Percentiles rank a stretch among this genome's conserved stretches.
phyloP scores from a whole-genome alignment of 2,113 vertebrate species.

The Regulus satrapa region DNA sequence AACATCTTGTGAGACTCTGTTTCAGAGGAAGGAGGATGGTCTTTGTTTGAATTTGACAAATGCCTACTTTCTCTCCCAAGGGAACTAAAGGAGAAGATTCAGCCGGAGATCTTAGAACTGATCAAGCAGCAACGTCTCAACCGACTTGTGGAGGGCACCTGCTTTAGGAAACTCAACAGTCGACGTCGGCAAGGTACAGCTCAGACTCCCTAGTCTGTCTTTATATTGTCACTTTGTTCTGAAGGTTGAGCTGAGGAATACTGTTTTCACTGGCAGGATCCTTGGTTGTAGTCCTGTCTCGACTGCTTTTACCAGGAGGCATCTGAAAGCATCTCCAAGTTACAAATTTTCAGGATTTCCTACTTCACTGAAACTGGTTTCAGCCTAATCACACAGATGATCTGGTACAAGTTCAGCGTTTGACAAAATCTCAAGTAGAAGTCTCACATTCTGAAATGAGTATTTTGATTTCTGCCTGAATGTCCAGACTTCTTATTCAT shows the following conservation, averaged over 20 bases:
- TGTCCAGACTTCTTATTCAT: not conserved
- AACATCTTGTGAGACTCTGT: not conserved
- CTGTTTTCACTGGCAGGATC: not conserved
- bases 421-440: not conserved
- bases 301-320: not conserved
- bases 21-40: not conserved
- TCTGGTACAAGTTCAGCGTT: not conserved
- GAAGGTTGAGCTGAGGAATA: not conserved
- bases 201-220: not conserved
- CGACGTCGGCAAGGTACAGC: conserved; percentile 92
- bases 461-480: not conserved
- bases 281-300: not conserved
- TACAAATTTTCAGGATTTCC: not conserved
- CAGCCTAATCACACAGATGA: not conserved
- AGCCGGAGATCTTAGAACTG: conserved; percentile 98
- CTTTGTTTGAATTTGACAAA: not conserved
- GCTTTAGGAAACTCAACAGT: conserved; percentile 97
- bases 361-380: not conserved
- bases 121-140: conserved; percentile 98
- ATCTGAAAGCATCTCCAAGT: not conserved
- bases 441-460: not conserved
- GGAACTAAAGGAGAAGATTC: conserved; percentile 98
- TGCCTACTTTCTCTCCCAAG: conserved; percentile 67
- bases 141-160: conserved; percentile 95
- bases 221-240: not conserved